Percentiles rank a stretch among this genome's conserved stretches.
These are phyloP conservation scores for Pteronura brasiliensis DNA, from an alignment of 2,113 vertebrate genomes.

Conservation along the genomic window DNA sequence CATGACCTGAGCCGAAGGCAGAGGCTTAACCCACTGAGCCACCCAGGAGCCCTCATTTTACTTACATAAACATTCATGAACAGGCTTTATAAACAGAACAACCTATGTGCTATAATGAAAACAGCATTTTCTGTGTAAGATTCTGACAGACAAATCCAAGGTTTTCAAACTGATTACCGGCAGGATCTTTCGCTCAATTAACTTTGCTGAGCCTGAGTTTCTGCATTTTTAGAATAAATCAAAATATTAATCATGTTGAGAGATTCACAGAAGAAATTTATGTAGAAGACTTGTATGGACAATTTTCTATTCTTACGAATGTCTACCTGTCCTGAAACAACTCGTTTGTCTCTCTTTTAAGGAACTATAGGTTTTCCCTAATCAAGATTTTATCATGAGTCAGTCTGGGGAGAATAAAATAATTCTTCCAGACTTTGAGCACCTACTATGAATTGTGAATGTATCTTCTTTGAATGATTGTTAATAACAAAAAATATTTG, in stretches of 20 bases:
- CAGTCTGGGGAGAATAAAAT: neutral
- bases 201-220: neutral
- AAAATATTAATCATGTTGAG: neutral
- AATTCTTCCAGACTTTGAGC: neutral
- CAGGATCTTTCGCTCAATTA: neutral
- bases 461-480: neutral
- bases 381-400: neutral
- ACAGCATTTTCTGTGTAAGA: neutral
- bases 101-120: neutral
- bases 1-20: no score
- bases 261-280: neutral
- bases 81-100: neutral
- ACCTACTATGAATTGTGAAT: neutral
- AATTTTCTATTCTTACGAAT: neutral
- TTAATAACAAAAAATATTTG: conserved; percentile 10
- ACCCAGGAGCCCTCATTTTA: no score
- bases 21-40: no score
- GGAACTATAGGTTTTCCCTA: neutral
- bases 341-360: neutral
- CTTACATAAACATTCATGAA: no score
- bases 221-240: neutral
- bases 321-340: neutral
- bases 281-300: neutral
- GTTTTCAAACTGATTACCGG: neutral
- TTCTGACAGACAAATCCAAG: neutral